phyloP scores from a whole-genome alignment of 1,140 invertebrate species.

The Megalonaias nervosa region DNA sequence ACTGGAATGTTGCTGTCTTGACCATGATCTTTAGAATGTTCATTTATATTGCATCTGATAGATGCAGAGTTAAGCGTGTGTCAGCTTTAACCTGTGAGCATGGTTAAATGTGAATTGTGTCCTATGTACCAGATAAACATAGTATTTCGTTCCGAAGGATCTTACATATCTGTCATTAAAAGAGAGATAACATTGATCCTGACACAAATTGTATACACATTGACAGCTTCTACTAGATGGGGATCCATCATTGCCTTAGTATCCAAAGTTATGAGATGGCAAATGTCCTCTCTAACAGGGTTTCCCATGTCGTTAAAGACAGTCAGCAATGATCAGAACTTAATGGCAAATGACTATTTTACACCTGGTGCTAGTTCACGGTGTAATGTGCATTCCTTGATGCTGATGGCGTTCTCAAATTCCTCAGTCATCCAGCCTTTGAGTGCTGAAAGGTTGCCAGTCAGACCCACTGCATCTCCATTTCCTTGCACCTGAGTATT shows the following conservation, averaged over 20 bases:
- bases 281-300: conserved; percentile 33
- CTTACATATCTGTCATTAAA: no score
- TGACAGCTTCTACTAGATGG: conserved; percentile 14
- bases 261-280: conserved; percentile 36
- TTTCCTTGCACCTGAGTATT: conserved; percentile 52
- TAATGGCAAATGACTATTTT: conserved; percentile 26
- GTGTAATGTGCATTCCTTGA: conserved; percentile 6
- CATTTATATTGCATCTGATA: no score
- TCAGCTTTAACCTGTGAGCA: no score
- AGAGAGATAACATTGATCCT: no score
- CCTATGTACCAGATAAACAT: no score
- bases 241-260: conserved; percentile 23
- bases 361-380: conserved; percentile 12
- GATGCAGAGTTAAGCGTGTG: no score
- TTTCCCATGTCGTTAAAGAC: conserved; percentile 33
- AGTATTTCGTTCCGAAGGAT: no score
- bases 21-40: no score
- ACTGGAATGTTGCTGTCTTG: no score
- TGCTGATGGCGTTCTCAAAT: conserved; percentile 32
- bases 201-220: no score
- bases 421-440: conserved; percentile 37
- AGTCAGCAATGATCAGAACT: conserved; percentile 12
- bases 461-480: conserved; percentile 50
- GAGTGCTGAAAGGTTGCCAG: conserved; percentile 48
- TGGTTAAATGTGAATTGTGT: no score